phyloP scores from a whole-genome alignment of 2,888 invertebrate species.

The Eustalomyia histrio region DNA sequence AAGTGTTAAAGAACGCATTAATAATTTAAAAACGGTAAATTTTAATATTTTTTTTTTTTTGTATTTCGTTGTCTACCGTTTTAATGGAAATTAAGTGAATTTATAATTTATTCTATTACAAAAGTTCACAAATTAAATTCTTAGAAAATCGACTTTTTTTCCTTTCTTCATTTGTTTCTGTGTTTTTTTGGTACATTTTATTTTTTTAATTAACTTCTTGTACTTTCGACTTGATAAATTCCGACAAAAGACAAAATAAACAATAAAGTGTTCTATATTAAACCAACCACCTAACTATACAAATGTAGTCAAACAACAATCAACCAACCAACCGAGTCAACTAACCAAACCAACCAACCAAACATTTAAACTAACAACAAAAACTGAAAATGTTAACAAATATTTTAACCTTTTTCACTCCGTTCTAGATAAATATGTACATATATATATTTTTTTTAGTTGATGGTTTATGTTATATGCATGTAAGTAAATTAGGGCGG shows the following conservation, averaged over 20 bases:
- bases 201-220: constrained; percentile 53
- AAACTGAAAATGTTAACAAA: constrained; percentile 17
- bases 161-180: neutral
- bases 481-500: too few relatives aligned
- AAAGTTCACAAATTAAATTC: constrained; percentile 19
- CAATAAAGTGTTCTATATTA: neutral
- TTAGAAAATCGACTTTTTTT: constrained; percentile 2
- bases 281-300: constrained; percentile 1
- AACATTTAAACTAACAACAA: constrained; percentile 11
- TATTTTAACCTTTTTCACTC: constrained; percentile 7
- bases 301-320: neutral
- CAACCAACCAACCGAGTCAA: constrained; percentile 14
- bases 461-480: too few relatives aligned
- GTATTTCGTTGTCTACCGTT: neutral
- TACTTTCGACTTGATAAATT: constrained; percentile 44
- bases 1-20: constrained; percentile 35
- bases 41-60: constrained; percentile 9
- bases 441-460: too few relatives aligned
- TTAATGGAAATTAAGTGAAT: neutral
- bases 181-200: too few relatives aligned
- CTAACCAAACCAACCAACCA: constrained; percentile 14
- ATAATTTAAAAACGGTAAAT: constrained; percentile 44
- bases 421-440: too few relatives aligned
- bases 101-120: constrained; percentile 12
- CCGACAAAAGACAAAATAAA: constrained; percentile 10